Evolutionary conservation across 1,140 invertebrate species (phyloP).

Genomic region (Drosophila saltans): DNA sequence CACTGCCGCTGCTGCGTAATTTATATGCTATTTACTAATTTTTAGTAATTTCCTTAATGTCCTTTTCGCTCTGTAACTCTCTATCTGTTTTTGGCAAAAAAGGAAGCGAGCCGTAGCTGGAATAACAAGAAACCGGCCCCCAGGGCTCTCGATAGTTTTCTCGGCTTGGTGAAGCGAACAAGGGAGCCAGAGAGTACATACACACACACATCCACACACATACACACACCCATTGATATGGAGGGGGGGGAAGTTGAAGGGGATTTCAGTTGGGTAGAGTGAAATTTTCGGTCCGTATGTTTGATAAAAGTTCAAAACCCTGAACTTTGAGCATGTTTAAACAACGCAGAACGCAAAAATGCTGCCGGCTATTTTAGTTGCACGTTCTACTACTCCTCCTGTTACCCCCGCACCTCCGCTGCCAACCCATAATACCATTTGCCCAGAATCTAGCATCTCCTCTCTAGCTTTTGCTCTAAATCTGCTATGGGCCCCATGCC

Average conservation of each 20-base stretch:
- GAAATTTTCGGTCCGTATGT: slow-evolving; percentile 54
- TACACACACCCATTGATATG: too few species aligned
- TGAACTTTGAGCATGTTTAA: slow-evolving; percentile 82
- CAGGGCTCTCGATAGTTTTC: slow-evolving; percentile 70
- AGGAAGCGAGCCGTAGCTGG: slow-evolving; percentile 73
- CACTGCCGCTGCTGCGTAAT: slow-evolving; percentile 36
- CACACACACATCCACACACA: not conserved
- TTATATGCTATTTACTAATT: slow-evolving; percentile 70
- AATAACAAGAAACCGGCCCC: slow-evolving; percentile 71
- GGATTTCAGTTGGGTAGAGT: slow-evolving; percentile 16
- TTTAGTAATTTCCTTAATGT: slow-evolving; percentile 80
- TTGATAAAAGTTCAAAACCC: slow-evolving; percentile 80
- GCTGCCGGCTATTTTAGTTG: slow-evolving; percentile 81
- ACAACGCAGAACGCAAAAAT: slow-evolving; percentile 82
- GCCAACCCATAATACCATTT: not conserved
- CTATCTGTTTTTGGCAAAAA: slow-evolving; percentile 30
- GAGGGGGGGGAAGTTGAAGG: not conserved
- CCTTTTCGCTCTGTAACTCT: slow-evolving; percentile 60
- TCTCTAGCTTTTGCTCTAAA: not conserved
- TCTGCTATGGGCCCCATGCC: slow-evolving; percentile 1
- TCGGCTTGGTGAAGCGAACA: slow-evolving; percentile 4
- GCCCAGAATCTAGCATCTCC: not conserved
- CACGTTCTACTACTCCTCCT: slow-evolving; percentile 32
- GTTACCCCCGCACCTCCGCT: not conserved
- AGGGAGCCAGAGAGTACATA: not conserved